Evolutionary conservation across 2,888 invertebrate genomes (phyloP).

Genomic region (Diadegma fenestrale): DNA sequence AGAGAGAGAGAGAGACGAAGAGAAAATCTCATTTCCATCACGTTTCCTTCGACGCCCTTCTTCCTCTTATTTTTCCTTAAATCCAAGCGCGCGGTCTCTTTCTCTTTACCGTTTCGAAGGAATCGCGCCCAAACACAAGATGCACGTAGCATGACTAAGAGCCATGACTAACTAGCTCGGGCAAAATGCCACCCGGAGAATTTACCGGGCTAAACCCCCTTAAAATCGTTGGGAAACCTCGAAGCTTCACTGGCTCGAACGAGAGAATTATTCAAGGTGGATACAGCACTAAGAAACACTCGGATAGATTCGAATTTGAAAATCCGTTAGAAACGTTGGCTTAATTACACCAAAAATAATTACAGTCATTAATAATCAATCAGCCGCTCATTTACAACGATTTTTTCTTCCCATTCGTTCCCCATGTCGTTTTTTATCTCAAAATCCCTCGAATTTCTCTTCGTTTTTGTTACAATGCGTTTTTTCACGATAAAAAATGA

Average conservation of each 20-base stretch:
- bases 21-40: slow-evolving; percentile 49
- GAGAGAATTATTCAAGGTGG: slow-evolving; percentile 15
- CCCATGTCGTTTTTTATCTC: not conserved
- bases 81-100: slow-evolving; percentile 32
- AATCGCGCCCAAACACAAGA: slow-evolving; percentile 72
- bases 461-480: not conserved
- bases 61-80: slow-evolving; percentile 56
- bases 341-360: slow-evolving; percentile 45
- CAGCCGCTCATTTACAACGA: not conserved
- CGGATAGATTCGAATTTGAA: slow-evolving; percentile 20
- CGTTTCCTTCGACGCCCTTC: slow-evolving; percentile 45
- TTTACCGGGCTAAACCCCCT: slow-evolving; percentile 63
- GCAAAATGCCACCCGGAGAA: slow-evolving; percentile 80
- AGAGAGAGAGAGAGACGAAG: slow-evolving; percentile 42
- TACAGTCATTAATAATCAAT: slow-evolving; percentile 38
- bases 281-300: not conserved
- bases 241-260: slow-evolving; percentile 15
- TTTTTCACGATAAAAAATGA: not conserved
- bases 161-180: slow-evolving; percentile 82
- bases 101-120: slow-evolving; percentile 60
- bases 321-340: not conserved
- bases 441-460: not conserved
- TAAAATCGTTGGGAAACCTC: slow-evolving; percentile 14
- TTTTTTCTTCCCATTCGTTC: slow-evolving; percentile 10
- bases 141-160: slow-evolving; percentile 80